Percentiles rank a stretch among this genome's conserved stretches.
phyloP scores from a whole-genome alignment of 1,140 invertebrate species.

The Zelostemma sp. region DNA sequence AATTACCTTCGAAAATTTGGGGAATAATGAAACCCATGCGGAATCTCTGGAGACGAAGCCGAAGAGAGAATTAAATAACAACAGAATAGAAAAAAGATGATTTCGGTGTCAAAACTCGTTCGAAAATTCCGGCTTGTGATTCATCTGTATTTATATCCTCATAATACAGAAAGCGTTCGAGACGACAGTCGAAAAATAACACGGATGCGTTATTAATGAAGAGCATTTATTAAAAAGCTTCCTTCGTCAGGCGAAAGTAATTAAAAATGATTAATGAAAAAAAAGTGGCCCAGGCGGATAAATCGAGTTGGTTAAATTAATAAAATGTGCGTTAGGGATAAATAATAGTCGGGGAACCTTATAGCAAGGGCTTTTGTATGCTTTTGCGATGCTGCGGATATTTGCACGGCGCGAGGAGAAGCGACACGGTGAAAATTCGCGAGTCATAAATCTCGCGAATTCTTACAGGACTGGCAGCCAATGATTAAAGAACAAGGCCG shows the following conservation, averaged over 20 bases:
- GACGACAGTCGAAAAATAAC: background rate
- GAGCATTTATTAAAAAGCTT: background rate
- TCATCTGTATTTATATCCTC: conserved; percentile 2
- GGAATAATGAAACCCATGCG: no score
- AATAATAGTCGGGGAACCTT: conserved; percentile 19
- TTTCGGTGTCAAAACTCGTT: background rate
- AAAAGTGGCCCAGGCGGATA: background rate
- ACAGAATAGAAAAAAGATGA: background rate
- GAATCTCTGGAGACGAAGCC: no score
- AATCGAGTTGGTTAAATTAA: background rate
- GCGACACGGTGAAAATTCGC: conserved; percentile 23
- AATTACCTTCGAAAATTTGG: no score
- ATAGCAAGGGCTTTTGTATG: background rate
- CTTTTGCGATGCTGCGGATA: conserved; percentile 1
- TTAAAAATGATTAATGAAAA: background rate
- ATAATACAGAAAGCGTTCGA: background rate
- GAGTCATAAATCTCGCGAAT: conserved; percentile 34
- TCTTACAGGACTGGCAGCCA: conserved; percentile 23
- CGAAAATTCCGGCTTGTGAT: background rate
- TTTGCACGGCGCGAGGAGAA: conserved; percentile 20
- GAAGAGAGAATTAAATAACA: no score
- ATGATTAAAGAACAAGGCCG: conserved; percentile 43
- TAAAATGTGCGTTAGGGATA: background rate
- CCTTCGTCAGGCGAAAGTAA: background rate
- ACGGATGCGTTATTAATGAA: background rate